Percentiles rank a stretch among this genome's conserved stretches.
Conservation (phyloP, 2,888 invertebrate species). For the Brachyptera putata region DNA sequence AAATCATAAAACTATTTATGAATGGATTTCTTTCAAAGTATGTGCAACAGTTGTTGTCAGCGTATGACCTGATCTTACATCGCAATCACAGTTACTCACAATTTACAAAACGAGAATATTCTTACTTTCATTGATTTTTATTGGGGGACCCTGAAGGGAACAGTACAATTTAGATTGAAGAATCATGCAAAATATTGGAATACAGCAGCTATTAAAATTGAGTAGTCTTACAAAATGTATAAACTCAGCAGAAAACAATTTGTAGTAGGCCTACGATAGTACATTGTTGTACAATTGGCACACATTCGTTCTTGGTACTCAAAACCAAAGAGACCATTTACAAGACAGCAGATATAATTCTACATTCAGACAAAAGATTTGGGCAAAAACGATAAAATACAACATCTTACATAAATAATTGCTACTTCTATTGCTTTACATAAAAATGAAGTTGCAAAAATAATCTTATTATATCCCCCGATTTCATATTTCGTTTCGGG, state of each 20-base stretch:
- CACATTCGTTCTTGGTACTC: conserved; percentile 26
- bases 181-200: conserved; percentile 33
- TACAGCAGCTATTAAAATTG: conserved; percentile 35
- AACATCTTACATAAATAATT: conserved; percentile 17
- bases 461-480: conserved; percentile 26
- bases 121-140: conserved; percentile 31
- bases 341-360: conserved; percentile 7
- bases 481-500: conserved; percentile 20
- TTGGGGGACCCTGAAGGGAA: conserved; percentile 35
- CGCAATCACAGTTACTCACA: no score
- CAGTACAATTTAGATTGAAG: conserved; percentile 33
- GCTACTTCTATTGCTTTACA: conserved; percentile 26
- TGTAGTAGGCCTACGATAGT: conserved; percentile 24
- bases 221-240: conserved; percentile 33
- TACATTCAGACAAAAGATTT: conserved; percentile 22
- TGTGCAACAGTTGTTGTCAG: no score
- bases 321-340: conserved; percentile 11
- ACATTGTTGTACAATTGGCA: conserved; percentile 32
- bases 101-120: no score
- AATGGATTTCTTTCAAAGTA: no score
- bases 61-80: no score
- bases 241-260: conserved; percentile 32
- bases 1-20: no score
- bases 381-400: conserved; percentile 17
- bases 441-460: conserved; percentile 27